Evolutionary conservation across 2,888 invertebrate species (phyloP).

Genomic region (Meta bourneti): DNA sequence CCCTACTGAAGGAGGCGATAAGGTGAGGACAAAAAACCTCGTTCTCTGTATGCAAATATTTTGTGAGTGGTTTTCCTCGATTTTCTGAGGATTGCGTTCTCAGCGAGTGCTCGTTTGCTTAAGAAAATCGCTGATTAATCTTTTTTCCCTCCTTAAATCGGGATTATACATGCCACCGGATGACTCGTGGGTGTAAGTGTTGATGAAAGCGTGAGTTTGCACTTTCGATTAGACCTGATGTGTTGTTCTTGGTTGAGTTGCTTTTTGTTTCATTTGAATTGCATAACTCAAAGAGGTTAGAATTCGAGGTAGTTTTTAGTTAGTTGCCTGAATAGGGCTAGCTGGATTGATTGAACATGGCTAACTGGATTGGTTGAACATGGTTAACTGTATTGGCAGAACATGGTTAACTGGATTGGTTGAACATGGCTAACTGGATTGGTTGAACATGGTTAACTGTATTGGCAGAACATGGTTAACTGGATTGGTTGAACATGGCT

Average conservation of each 20-base stretch:
- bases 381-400: too few relatives aligned
- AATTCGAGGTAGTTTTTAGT: too few relatives aligned
- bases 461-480: too few relatives aligned
- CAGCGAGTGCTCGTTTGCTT: neutral
- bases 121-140: conserved; percentile 22
- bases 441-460: too few relatives aligned
- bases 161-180: neutral
- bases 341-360: too few relatives aligned
- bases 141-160: neutral
- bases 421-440: too few relatives aligned
- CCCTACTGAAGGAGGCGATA: neutral
- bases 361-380: too few relatives aligned
- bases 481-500: too few relatives aligned
- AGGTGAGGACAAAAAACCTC: neutral
- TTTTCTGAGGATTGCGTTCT: neutral
- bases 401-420: too few relatives aligned
- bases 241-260: neutral
- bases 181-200: neutral
- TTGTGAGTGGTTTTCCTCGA: conserved; percentile 25
- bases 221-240: neutral
- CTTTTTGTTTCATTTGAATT: too few relatives aligned
- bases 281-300: too few relatives aligned
- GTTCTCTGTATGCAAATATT: conserved; percentile 13
- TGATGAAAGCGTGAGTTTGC: neutral
- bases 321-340: too few relatives aligned